Percentiles rank a stretch among this genome's conserved stretches.
These are phyloP conservation scores for Xiphorhynchus elegans DNA, from an alignment of 2,113 vertebrate species.

Conservation along the genomic window DNA sequence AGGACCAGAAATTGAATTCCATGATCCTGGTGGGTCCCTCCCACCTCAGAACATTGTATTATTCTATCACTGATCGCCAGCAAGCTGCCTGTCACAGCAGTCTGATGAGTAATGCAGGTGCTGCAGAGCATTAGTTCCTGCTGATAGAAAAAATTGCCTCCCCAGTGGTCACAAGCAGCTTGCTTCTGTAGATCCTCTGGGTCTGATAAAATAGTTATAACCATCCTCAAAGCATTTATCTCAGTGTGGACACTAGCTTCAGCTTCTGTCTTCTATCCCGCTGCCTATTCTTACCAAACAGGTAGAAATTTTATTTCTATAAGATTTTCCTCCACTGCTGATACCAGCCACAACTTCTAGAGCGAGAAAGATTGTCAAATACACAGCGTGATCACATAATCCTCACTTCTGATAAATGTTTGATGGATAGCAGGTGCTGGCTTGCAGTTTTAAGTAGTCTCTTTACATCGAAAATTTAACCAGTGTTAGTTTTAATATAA, in stretches of 20 bases:
- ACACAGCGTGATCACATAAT: not conserved
- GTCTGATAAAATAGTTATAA: not conserved
- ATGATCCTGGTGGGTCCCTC: not conserved
- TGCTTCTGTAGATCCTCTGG: not conserved
- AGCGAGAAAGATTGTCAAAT: not conserved
- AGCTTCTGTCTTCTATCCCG: not conserved
- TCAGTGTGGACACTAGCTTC: not conserved
- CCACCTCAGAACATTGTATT: not conserved
- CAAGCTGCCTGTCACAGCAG: not conserved
- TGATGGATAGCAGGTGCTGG: not conserved
- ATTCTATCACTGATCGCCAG: not conserved
- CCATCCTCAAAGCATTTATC: not conserved
- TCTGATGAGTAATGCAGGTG: rapidly evolving
- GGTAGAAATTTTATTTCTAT: not conserved
- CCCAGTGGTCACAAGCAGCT: not conserved
- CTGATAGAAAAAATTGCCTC: not conserved
- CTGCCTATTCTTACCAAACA: not conserved
- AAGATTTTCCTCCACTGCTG: not conserved
- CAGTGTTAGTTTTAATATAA: not conserved
- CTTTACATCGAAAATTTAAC: not conserved
- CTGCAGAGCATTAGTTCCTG: not conserved
- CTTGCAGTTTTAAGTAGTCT: not conserved
- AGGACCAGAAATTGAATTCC: not conserved
- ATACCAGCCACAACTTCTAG: not conserved
- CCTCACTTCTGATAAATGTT: not conserved